These are phyloP conservation scores for Megaleporinus macrocephalus DNA, from an alignment of 2,113 vertebrate species.

Conservation along the genomic window DNA sequence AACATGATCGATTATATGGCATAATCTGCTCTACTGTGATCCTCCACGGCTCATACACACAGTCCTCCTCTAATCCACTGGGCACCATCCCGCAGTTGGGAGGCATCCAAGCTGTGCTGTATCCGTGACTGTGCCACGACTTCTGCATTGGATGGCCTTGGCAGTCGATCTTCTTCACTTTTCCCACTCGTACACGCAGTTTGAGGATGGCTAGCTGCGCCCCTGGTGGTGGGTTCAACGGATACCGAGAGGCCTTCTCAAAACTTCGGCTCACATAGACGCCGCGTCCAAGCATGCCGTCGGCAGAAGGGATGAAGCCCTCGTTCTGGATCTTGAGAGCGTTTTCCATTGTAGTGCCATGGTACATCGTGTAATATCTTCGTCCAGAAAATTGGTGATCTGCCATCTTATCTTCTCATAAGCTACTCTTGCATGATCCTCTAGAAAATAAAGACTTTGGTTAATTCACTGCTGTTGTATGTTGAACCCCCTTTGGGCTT, in stretches of 20 bases:
- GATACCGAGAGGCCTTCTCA: constrained; percentile 68
- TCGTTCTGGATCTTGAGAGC: neutral
- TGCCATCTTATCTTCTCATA: no score
- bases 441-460: no score
- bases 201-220: constrained; percentile 37
- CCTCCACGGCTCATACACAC: constrained; percentile 63
- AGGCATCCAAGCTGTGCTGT: constrained; percentile 63
- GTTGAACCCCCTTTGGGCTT: no score
- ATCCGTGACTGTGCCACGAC: constrained; percentile 32
- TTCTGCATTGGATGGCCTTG: constrained; percentile 59
- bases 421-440: no score
- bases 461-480: no score
- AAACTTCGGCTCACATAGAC: constrained; percentile 73
- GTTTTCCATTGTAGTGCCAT: constrained; percentile 56
- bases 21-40: constrained; percentile 52
- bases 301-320: constrained; percentile 39
- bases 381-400: neutral
- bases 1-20: neutral
- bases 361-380: constrained; percentile 70
- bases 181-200: constrained; percentile 53
- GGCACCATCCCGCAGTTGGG: constrained; percentile 63
- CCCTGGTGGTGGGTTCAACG: neutral
- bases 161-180: constrained; percentile 56
- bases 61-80: constrained; percentile 72
- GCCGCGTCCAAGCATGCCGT: constrained; percentile 68